Evolutionary conservation across 64 coral and sea anemone genomes (phyloP).

Genomic region (Astreopora myriophthalma): DNA sequence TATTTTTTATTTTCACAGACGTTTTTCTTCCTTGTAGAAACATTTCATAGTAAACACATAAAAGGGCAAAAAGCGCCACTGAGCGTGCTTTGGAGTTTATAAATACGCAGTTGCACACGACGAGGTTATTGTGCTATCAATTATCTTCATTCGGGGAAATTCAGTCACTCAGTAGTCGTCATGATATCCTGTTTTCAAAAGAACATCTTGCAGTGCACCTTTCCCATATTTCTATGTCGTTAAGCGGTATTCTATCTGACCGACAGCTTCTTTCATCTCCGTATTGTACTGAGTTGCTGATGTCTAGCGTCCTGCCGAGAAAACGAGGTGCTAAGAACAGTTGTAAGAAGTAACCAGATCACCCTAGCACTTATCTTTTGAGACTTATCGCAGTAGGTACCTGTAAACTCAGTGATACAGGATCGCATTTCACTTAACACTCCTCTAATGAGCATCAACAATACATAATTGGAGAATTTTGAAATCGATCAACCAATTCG

Average conservation of each 20-base stretch:
- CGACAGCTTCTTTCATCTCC: conserved; percentile 24
- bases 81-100: not conserved
- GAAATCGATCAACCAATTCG: not conserved
- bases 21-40: not conserved
- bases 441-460: not conserved
- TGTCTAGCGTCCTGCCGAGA: not conserved
- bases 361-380: conserved; percentile 25
- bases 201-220: not conserved
- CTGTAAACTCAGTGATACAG: not conserved
- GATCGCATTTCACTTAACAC: conserved; percentile 33
- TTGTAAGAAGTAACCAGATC: conserved; percentile 37
- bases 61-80: not conserved
- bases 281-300: not conserved
- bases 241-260: not conserved
- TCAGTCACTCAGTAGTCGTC: not conserved
- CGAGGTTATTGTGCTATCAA: not conserved
- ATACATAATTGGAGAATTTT: not conserved
- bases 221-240: not conserved
- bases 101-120: not conserved
- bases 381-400: not conserved
- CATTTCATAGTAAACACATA: not conserved
- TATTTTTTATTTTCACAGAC: not conserved
- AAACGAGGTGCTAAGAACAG: conserved; percentile 29
- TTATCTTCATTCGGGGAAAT: not conserved
- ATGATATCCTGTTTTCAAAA: conserved; percentile 9